Base-by-base conservation (phyloP, 2,888 invertebrate genomes). In the Philereme transversata region DNA sequence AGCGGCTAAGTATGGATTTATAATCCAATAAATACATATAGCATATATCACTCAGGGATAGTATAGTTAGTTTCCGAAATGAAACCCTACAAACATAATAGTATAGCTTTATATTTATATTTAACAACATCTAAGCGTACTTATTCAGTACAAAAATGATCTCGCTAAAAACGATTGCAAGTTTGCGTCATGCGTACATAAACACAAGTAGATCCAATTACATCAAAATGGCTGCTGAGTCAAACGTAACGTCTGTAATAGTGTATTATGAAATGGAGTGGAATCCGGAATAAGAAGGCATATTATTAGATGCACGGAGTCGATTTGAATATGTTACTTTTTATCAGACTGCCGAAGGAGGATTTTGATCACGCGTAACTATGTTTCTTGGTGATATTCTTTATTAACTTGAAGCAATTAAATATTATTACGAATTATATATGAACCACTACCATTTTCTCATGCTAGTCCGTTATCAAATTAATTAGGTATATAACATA, bases 261-360 rank as follows among this genome's bases (percentile, higher is more conserved):
- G 38, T 38, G 10, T 50, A 52, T 58, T 58, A 58, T 47, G 57
- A 58, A 58, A 58, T 52, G n/a, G 5, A 41, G 35, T 47, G 67
- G 62, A 65, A 60, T 65, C 62, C 62, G 62, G 65, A 65, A 65
- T 61, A 38, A 41, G 60, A 51, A 52, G 43, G 35, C 46, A 5
- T 54, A 41, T 53, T 5, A 38, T 48, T 43, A 34, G 36, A 52
- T 8, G 35, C 34, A 34, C 43, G 51, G 34, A 41, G 4, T 51
- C 8, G 10, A 45, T 52, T 43, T 10, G 4, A 10, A 10, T 10
- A 43, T 43, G 10, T 41, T 9, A n/a, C 0, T 41, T n/a, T 9
- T 41, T 41, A n/a, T n/a, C 0, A 1, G 36, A 7, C 40, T 5
- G 40, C 7, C 40, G 8, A 40, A 40, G 40, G 5, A 40, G 5